phyloP scores from a whole-genome alignment of 2,113 vertebrate genomes.

The Pelvicachromis taeniatus region DNA sequence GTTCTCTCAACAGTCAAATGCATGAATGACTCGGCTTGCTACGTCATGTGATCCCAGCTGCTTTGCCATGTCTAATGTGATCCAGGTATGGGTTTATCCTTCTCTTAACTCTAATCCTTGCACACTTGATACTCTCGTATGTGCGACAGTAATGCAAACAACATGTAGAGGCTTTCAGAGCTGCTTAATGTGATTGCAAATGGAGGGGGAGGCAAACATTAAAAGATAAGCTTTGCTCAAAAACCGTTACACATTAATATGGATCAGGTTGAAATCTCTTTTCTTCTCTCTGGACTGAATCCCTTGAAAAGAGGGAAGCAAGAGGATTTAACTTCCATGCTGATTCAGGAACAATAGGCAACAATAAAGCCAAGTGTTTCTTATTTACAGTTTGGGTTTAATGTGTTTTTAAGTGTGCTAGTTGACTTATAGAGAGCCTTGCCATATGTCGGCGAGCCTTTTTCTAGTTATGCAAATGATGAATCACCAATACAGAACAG shows the following conservation, averaged over 20 bases:
- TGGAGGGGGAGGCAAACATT: slow-evolving; percentile 23
- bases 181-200: slow-evolving; percentile 51
- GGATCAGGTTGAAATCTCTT: slow-evolving; percentile 45
- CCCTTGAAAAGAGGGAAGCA: not conserved
- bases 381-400: slow-evolving; percentile 43
- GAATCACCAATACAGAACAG: slow-evolving; percentile 33
- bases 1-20: slow-evolving; percentile 10
- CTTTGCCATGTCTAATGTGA: slow-evolving; percentile 45
- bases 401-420: slow-evolving; percentile 47
- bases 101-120: slow-evolving; percentile 53
- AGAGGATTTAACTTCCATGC: slow-evolving; percentile 15
- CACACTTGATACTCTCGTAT: slow-evolving; percentile 41
- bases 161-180: slow-evolving; percentile 32
- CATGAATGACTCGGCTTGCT: slow-evolving; percentile 13
- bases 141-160: slow-evolving; percentile 56
- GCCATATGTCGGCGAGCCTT: slow-evolving; percentile 20
- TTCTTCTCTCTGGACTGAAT: not conserved
- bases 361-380: slow-evolving; percentile 48
- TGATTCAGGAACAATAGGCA: slow-evolving; percentile 37
- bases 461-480: slow-evolving; percentile 44
- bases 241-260: slow-evolving; percentile 48
- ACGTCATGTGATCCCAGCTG: slow-evolving; percentile 21
- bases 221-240: slow-evolving; percentile 46
- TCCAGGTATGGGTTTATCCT: slow-evolving; percentile 53
- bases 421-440: not conserved